Conservation (phyloP, 1,140 invertebrate genomes). For the Ridgeia piscesae region DNA sequence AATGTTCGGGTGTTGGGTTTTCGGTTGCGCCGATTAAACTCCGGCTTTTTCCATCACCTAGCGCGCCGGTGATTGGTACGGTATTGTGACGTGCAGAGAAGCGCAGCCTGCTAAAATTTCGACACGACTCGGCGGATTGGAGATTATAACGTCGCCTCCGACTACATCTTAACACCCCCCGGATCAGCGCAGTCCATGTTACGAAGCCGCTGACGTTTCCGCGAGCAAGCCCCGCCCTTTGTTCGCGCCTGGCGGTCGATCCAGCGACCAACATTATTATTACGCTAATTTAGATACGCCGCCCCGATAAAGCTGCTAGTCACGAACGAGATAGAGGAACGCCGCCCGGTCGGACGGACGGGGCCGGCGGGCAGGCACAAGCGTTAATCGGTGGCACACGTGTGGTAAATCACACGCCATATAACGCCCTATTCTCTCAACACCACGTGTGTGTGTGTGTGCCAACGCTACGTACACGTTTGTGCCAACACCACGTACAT, state of each 20-base stretch:
- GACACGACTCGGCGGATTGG: neutral
- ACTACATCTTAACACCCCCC: neutral
- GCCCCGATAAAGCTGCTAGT: slow-evolving; percentile 60
- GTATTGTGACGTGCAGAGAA: neutral
- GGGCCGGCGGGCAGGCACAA: neutral
- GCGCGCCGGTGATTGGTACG: neutral
- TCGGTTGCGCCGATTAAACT: neutral
- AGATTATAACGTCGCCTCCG: neutral
- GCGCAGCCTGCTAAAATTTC: neutral
- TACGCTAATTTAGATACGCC: slow-evolving; percentile 5
- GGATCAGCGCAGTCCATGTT: neutral
- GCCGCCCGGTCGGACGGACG: slow-evolving; percentile 17
- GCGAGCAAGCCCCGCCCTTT: neutral
- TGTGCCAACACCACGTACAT: neutral
- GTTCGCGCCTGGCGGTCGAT: slow-evolving; percentile 2
- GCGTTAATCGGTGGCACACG: neutral
- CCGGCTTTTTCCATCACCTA: neutral
- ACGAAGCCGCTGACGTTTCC: neutral
- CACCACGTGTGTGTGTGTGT: neutral
- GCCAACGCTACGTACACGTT: neutral
- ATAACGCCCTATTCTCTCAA: neutral
- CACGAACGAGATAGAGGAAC: slow-evolving; percentile 45
- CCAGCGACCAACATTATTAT: slow-evolving; percentile 1
- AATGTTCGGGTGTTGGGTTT: neutral
- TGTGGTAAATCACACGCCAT: neutral